Conservation (phyloP, 2,113 vertebrate genomes). For the Nothoprocta perdicaria region DNA sequence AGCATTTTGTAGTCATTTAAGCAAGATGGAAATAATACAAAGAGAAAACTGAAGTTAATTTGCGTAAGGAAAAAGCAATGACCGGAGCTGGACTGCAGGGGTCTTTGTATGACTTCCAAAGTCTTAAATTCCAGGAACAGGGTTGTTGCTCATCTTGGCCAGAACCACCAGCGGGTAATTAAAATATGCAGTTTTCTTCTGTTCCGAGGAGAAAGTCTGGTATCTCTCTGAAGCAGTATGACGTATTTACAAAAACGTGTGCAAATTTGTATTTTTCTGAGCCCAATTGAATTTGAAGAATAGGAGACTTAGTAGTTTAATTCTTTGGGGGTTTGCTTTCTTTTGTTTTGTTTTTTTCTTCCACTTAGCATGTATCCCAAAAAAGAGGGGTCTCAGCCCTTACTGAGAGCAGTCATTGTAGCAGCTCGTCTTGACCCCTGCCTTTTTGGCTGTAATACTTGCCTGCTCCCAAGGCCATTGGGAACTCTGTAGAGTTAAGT, state of each 20-base stretch:
- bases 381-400: neutral
- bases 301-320: neutral
- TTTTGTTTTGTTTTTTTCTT: neutral
- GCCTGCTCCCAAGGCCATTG: neutral
- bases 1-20: neutral
- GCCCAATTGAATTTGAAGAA: neutral
- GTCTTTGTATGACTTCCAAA: neutral
- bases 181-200: neutral
- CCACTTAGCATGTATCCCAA: fast-evolving
- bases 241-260: neutral
- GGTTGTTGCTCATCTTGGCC: neutral
- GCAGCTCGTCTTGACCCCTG: neutral
- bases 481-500: neutral
- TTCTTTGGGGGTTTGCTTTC: neutral
- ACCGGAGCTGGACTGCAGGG: neutral
- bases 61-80: neutral
- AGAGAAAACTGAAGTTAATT: neutral
- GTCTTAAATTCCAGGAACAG: neutral
- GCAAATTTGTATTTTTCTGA: neutral
- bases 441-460: neutral
- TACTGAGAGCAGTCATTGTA: neutral
- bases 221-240: neutral
- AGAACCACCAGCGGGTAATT: neutral
- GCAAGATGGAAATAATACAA: neutral
- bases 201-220: neutral